Percentiles rank a stretch among this genome's conserved stretches.
phyloP scores from a whole-genome alignment of 2,888 invertebrate species.

The Drosophila trichaetosa region DNA sequence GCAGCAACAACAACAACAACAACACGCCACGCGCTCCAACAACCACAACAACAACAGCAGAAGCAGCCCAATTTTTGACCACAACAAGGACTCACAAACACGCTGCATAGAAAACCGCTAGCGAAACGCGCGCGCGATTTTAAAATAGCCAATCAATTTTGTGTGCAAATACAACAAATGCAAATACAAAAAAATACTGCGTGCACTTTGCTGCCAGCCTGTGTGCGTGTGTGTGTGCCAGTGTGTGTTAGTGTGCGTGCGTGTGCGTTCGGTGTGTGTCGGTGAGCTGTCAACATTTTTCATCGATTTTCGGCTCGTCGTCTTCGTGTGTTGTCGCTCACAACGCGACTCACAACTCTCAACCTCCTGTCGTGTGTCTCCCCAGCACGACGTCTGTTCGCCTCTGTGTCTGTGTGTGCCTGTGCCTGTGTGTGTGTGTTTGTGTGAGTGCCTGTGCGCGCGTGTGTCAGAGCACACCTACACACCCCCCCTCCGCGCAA shows the following conservation, averaged over 20 bases:
- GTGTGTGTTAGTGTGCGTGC: conserved; percentile 11
- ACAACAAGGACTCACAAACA: conserved; percentile 40
- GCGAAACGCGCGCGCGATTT: conserved; percentile 49
- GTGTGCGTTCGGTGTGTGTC: conserved; percentile 12
- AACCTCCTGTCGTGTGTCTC: conserved; percentile 53
- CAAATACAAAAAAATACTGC: conserved; percentile 22
- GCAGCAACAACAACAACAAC: conserved; percentile 18
- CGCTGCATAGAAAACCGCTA: conserved; percentile 15
- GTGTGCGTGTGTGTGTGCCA: conserved; percentile 11
- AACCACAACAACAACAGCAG: conserved; percentile 22
- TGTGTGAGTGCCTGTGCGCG: conserved; percentile 33
- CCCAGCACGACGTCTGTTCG: conserved; percentile 10
- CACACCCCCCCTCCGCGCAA: conserved; percentile 18
- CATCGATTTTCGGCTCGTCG: conserved; percentile 65
- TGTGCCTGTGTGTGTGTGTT: conserved; percentile 15
- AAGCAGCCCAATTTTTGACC: conserved; percentile 10
- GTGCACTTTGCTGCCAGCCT: conserved; percentile 32
- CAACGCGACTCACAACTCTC: conserved; percentile 13
- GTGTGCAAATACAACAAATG: conserved; percentile 21
- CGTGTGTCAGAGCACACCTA: conserved; percentile 55
- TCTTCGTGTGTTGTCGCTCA: conserved; percentile 40
- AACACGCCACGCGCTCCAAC: conserved; percentile 45
- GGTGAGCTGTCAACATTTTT: conserved; percentile 64
- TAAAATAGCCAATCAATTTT: conserved; percentile 17
- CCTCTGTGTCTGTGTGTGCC: conserved; percentile 13